Conservation (phyloP, 2,113 vertebrate genomes). For the human region DNA sequence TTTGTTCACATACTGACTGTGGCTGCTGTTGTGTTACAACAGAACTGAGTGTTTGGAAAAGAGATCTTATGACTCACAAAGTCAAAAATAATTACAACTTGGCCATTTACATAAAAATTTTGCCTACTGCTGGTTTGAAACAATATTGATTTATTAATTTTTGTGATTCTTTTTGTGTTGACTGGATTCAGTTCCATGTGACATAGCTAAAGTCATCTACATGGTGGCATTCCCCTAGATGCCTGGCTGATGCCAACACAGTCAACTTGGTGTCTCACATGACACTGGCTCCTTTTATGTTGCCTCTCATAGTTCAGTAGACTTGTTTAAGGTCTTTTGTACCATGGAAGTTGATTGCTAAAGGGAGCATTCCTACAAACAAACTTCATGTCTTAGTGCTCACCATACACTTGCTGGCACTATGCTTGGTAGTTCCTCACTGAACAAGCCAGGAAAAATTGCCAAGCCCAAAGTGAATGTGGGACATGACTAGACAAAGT, state of each 20-base stretch:
- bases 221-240: not conserved
- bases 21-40: not conserved
- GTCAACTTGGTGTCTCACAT: fast-evolving
- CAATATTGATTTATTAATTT: not conserved
- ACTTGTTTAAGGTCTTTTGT: not conserved
- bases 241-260: not conserved
- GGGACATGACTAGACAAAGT: not conserved
- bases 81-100: not conserved
- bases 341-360: not conserved
- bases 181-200: not conserved
- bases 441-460: not conserved
- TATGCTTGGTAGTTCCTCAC: not conserved
- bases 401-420: not conserved
- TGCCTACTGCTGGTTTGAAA: not conserved
- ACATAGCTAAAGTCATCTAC: not conserved
- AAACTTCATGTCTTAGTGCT: fast-evolving
- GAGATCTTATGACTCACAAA: not conserved
- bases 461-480: not conserved
- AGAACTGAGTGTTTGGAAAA: not conserved
- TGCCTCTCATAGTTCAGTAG: not conserved
- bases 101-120: not conserved
- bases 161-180: not conserved
- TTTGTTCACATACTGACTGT: not conserved
- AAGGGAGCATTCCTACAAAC: not conserved
- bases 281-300: not conserved